Evolutionary conservation across 2,888 invertebrate species (phyloP), one percentile per base, ranked within the genome.

Genomic region (Calliphora vomitoria): DNA sequence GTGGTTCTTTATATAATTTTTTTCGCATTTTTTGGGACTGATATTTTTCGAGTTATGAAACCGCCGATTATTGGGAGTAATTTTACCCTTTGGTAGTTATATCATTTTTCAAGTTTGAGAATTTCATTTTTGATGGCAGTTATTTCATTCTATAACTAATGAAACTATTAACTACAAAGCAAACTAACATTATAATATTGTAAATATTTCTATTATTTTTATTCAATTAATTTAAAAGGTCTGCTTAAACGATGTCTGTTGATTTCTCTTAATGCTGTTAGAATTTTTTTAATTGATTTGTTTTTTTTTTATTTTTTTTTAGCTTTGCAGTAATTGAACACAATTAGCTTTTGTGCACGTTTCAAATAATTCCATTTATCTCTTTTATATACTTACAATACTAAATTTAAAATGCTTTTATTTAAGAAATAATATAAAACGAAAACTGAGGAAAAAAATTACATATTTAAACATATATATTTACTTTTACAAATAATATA

Each of bases 321-420:
- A 11, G 11, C 25, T 62, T 69, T 53, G 41, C 31, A 58, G 64
- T 76, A 60, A 78, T 66, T 71, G 13, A 82, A 72, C 4, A 50
- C 58, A 81, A 72, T 82, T 74, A 62, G 78, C 68, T 82, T 86
- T 69, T 58, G 53, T 80, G 85, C 85, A 75, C 74, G 68, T 80
- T 72, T 53, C 11, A 31, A 55, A 10, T 50, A 71, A 58, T 18
- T 25, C 11, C 8, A 53, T 76, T 66, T 66, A 66, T 41, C 11
- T 15, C 10, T 35, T 47, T 8, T 47, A 1, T n/a, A 35, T 5
- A 64, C 31, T 31, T 18, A 68, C 10, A 75, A 66, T 31, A 31
- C 47, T 18, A 18, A 47, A 4, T 4, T 11, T 11, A 38, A 69
- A 58, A 31, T 47, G 20, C 20, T 55, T 35, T 35, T 35, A 35